Evolutionary conservation across 2,888 invertebrate genomes (phyloP).

Genomic region (Muscina levida): DNA sequence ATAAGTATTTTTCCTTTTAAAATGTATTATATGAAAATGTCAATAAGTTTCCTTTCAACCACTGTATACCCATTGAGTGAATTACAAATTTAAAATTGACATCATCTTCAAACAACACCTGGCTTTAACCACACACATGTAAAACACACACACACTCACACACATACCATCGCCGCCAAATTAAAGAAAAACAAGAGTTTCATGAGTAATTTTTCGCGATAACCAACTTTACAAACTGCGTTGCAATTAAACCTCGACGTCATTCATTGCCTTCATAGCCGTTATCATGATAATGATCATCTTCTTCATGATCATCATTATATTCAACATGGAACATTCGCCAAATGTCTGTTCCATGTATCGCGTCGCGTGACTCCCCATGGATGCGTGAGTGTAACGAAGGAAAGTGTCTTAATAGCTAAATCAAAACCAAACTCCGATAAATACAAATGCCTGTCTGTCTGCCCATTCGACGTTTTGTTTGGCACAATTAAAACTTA

Average conservation of each 20-base stretch:
- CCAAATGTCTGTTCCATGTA: conserved; percentile 1
- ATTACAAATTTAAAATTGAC: too few relatives aligned
- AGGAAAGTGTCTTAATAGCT: conserved; percentile 43
- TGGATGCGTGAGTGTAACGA: conserved; percentile 47
- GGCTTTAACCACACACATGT: not conserved
- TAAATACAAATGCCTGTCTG: not conserved
- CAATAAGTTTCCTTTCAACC: too few relatives aligned
- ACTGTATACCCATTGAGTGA: too few relatives aligned
- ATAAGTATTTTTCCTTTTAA: too few relatives aligned
- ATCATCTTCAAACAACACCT: conserved; percentile 10
- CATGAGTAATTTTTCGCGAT: not conserved
- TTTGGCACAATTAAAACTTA: conserved; percentile 28
- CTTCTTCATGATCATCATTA: not conserved
- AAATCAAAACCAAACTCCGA: conserved; percentile 1
- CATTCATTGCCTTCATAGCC: not conserved
- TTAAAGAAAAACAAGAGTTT: conserved; percentile 9
- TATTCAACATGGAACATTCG: too few relatives aligned
- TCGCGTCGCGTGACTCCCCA: conserved; percentile 23
- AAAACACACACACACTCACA: too few relatives aligned
- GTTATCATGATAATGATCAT: not conserved
- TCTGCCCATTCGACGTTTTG: not conserved
- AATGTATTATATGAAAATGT: too few relatives aligned
- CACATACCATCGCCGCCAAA: not conserved
- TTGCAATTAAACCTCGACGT: not conserved
- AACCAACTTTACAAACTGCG: conserved; percentile 19